Conservation (phyloP, 2,888 invertebrate species). For the Hirtodrosophila cameraria region DNA sequence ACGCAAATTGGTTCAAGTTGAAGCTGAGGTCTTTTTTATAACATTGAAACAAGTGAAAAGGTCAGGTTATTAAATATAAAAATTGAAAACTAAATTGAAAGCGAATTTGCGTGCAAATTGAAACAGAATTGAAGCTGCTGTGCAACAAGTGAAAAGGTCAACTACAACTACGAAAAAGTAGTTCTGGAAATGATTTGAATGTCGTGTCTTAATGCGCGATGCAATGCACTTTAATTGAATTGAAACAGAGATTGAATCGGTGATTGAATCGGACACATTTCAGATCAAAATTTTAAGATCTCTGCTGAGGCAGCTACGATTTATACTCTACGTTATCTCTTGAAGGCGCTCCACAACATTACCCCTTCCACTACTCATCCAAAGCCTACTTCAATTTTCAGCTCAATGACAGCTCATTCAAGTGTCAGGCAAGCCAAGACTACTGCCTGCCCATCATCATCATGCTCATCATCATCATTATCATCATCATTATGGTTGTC, state of each 20-base stretch:
- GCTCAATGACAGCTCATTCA: constrained; percentile 64
- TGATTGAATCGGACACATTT: constrained; percentile 11
- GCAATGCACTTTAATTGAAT: neutral
- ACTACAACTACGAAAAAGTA: no score
- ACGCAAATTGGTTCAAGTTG: no score
- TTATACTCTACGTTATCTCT: no score
- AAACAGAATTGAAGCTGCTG: neutral
- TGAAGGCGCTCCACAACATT: no score
- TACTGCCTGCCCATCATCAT: constrained; percentile 36
- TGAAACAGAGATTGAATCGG: constrained; percentile 9
- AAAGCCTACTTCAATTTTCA: constrained; percentile 21
- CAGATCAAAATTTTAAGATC: neutral
- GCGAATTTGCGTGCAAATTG: neutral
- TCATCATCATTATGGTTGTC: constrained; percentile 24
- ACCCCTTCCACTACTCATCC: no score
- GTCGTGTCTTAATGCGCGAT: no score
- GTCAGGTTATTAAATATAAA: no score
- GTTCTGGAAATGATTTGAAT: no score
- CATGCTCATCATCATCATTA: constrained; percentile 5
- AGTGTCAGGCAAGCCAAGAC: constrained; percentile 48
- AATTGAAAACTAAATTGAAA: constrained; percentile 5
- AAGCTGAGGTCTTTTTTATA: no score
- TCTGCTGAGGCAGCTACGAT: neutral
- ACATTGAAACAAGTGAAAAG: no score
- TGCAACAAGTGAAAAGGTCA: constrained; percentile 2